Percentiles rank a stretch among this genome's conserved stretches.
These are phyloP conservation scores for Gobio occitaniae DNA, from an alignment of 2,797 vertebrate genomes.

Conservation along the genomic window DNA sequence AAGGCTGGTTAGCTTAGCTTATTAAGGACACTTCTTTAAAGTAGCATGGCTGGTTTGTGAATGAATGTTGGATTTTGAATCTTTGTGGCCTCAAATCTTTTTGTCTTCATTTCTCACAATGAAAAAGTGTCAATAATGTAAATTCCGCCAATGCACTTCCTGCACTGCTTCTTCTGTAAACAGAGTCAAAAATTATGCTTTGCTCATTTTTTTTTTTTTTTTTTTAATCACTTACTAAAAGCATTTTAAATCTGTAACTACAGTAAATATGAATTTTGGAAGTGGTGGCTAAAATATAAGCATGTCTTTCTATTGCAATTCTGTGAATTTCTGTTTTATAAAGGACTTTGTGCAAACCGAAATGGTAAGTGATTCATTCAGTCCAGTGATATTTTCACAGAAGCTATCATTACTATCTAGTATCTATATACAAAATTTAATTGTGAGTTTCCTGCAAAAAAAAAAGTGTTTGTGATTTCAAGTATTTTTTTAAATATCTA, in stretches of 20 bases:
- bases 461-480: background rate
- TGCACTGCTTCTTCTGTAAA: background rate
- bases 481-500: background rate
- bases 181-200: background rate
- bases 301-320: background rate
- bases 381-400: background rate
- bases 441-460: too few relatives aligned
- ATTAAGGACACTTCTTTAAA: background rate
- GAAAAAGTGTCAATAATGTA: background rate
- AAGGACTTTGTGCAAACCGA: background rate
- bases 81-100: background rate
- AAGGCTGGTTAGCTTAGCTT: background rate
- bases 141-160: background rate
- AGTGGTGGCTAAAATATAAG: background rate
- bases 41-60: background rate
- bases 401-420: background rate
- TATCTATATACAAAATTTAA: too few relatives aligned
- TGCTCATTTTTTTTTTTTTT: too few relatives aligned
- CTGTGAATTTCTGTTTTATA: background rate
- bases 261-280: background rate
- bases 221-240: background rate
- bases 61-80: background rate
- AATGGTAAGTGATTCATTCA: background rate
- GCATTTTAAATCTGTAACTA: background rate
- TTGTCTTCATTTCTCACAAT: background rate